These are phyloP conservation scores for Sturnus vulgaris DNA, from an alignment of 2,113 vertebrate genomes.

Conservation along the genomic window DNA sequence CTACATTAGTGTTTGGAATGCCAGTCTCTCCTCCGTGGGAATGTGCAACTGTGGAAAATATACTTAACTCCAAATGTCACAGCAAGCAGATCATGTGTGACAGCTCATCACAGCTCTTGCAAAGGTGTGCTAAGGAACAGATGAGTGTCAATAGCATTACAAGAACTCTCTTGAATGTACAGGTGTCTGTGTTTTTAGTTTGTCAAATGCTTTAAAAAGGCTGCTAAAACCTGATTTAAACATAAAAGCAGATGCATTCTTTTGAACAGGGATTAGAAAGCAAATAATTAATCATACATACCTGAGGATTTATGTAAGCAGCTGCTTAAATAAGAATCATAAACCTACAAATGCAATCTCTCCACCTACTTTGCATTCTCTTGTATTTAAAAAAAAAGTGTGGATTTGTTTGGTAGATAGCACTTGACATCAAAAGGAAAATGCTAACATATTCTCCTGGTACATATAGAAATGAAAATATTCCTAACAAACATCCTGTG, in stretches of 20 bases:
- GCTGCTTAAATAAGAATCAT: conserved; percentile 21
- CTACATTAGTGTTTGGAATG: background rate
- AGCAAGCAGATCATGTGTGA: background rate
- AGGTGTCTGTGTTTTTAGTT: background rate
- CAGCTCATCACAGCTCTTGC: background rate
- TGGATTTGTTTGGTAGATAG: background rate
- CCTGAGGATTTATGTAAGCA: conserved; percentile 53
- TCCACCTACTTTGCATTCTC: conserved; percentile 5
- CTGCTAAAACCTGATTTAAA: conserved; percentile 40
- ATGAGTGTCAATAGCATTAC: background rate
- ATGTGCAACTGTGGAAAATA: background rate
- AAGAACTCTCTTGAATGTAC: background rate
- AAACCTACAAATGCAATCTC: conserved; percentile 7
- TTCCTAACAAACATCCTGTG: background rate
- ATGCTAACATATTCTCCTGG: background rate
- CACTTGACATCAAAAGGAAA: conserved; percentile 5
- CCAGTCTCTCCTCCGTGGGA: background rate
- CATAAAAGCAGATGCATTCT: conserved; percentile 42
- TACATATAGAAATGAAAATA: background rate
- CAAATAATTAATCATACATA: conserved; percentile 42
- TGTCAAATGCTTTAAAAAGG: conserved; percentile 6
- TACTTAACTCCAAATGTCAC: background rate
- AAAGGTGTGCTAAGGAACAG: background rate
- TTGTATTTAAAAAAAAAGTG: background rate
- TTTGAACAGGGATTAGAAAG: conserved; percentile 57